Percentiles rank a stretch among this genome's conserved stretches.
These are phyloP conservation scores for Sapayoa aenigma DNA, from an alignment of 2,113 vertebrate species.

Conservation along the genomic window DNA sequence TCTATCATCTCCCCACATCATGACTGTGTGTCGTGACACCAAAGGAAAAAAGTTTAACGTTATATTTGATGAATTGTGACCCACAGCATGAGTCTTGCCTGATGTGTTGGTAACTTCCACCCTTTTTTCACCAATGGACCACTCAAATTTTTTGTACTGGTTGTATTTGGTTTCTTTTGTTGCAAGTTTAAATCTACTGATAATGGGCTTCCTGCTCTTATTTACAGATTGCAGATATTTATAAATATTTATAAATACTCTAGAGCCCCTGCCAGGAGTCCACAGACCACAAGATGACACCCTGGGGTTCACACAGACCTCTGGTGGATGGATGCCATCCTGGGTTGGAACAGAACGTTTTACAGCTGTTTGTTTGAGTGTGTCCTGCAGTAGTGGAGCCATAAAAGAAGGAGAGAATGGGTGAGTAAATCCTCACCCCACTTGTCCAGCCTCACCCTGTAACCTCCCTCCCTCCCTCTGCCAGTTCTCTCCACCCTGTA, in stretches of 20 bases:
- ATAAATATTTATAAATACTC: neutral
- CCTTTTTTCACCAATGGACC: neutral
- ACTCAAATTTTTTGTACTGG: neutral
- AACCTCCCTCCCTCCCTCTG: neutral
- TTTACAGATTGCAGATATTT: neutral
- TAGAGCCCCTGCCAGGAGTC: neutral
- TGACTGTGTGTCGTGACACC: neutral
- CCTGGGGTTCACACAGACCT: neutral
- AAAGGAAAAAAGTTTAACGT: neutral
- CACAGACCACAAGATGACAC: neutral
- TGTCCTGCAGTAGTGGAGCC: neutral
- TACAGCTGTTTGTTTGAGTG: neutral
- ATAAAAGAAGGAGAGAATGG: neutral
- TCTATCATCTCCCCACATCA: neutral
- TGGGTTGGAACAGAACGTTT: neutral
- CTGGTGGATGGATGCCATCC: neutral
- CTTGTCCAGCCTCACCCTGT: neutral
- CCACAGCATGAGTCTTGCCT: rapidly evolving
- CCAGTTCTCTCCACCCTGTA: neutral
- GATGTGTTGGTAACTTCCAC: neutral
- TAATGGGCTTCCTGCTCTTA: neutral
- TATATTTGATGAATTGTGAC: neutral
- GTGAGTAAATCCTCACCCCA: neutral
- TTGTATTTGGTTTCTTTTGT: neutral
- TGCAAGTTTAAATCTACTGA: neutral